phyloP scores from a whole-genome alignment of 1,140 invertebrate genomes.

The Drosophila paulistorum region DNA sequence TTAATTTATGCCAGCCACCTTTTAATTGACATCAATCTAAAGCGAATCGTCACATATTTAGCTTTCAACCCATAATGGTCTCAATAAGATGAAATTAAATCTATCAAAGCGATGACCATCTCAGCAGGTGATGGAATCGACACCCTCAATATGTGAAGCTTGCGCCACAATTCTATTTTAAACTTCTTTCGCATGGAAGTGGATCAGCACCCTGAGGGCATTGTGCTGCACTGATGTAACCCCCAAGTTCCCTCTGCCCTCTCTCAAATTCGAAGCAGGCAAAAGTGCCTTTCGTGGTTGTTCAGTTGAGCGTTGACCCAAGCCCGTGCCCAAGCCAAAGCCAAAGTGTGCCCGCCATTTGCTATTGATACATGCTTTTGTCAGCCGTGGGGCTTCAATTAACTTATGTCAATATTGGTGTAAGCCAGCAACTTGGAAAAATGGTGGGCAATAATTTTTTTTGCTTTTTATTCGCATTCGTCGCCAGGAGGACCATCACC shows the following conservation, averaged over 20 bases:
- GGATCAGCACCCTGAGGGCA: constrained; percentile 2
- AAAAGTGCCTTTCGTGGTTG: constrained; percentile 45
- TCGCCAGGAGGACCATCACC: neutral
- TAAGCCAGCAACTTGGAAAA: constrained; percentile 46
- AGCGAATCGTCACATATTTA: too few species aligned
- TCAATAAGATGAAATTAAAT: constrained; percentile 40
- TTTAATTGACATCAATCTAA: too few species aligned
- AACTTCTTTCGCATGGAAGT: constrained; percentile 21
- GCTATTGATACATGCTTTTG: constrained; percentile 62
- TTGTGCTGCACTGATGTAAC: neutral
- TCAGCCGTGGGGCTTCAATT: constrained; percentile 64
- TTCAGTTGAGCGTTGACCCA: constrained; percentile 69
- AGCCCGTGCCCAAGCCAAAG: constrained; percentile 10
- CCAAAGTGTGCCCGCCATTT: constrained; percentile 24
- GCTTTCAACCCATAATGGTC: neutral
- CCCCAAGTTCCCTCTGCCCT: neutral
- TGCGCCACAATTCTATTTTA: constrained; percentile 13
- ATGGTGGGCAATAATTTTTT: constrained; percentile 14
- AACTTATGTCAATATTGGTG: constrained; percentile 76
- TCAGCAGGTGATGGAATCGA: constrained; percentile 60
- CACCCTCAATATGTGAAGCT: constrained; percentile 19
- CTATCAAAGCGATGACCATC: constrained; percentile 44
- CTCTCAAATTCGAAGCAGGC: constrained; percentile 32
- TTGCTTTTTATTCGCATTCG: neutral
- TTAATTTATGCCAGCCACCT: too few species aligned